phyloP scores from a whole-genome alignment of 92 coral and sea anemone species.

The Epizoanthus fatuus region DNA sequence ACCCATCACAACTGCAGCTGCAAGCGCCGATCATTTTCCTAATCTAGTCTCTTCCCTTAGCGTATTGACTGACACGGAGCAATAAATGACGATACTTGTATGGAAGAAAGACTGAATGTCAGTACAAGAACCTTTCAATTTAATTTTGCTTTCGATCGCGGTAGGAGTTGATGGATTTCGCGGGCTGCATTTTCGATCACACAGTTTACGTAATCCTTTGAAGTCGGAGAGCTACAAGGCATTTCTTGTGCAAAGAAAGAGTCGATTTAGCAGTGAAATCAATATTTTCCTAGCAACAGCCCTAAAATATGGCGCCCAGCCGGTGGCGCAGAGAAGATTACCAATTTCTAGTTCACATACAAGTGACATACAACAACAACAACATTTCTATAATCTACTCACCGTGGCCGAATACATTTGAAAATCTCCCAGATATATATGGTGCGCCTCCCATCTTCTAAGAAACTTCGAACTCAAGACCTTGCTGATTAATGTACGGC shows the following conservation, averaged over 20 bases:
- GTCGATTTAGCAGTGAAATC: conserved; percentile 1
- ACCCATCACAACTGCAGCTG: conserved; percentile 5
- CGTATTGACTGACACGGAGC: not conserved
- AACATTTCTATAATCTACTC: conserved; percentile 49
- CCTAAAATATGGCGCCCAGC: conserved; percentile 42
- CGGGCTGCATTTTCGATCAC: not conserved
- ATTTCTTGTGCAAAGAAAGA: not conserved
- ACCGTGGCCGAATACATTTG: conserved; percentile 98
- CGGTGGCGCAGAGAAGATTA: conserved; percentile 11
- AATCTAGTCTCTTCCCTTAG: not conserved
- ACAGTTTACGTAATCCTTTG: not conserved
- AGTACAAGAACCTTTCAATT: conserved; percentile 5
- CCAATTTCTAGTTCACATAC: conserved; percentile 3
- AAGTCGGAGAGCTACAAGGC: not conserved
- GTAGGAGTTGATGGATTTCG: not conserved
- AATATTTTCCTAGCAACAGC: conserved; percentile 21
- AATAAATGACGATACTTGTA: conserved; percentile 1
- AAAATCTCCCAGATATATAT: conserved; percentile 92
- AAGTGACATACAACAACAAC: conserved; percentile 26
- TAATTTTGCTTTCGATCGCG: conserved; percentile 6
- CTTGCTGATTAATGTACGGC: conserved; percentile 96
- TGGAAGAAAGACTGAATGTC: not conserved
- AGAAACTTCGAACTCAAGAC: conserved; percentile 98
- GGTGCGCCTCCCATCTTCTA: conserved; percentile 99
- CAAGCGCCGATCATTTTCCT: not conserved